A percentile compares a stretch with the other conserved stretches of the same genome.
Conservation (phyloP, 2,888 invertebrate genomes). For the Standfussiana lucernea region DNA sequence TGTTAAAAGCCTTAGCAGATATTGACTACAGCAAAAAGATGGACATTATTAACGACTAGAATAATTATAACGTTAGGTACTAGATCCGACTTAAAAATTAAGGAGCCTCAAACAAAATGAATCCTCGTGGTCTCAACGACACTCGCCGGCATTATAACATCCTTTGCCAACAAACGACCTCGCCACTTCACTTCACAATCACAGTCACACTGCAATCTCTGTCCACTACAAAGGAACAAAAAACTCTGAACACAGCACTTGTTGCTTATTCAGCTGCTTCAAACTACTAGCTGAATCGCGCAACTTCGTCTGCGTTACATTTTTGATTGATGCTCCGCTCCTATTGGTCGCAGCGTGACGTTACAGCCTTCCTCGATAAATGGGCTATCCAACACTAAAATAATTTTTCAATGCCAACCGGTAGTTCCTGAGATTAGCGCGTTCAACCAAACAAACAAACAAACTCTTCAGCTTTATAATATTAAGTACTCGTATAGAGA, state of each 20-base stretch:
- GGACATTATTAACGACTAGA: neutral
- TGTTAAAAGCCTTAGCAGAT: neutral
- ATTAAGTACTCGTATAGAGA: too few species aligned
- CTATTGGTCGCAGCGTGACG: too few species aligned
- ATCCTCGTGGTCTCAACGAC: neutral
- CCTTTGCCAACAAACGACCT: constrained; percentile 36
- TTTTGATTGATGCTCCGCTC: too few species aligned
- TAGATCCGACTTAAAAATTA: neutral
- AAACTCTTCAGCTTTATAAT: too few species aligned
- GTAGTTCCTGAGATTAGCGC: too few species aligned
- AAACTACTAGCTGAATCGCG: too few species aligned
- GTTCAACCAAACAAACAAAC: too few species aligned
- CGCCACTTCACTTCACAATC: constrained; percentile 52
- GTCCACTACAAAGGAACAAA: constrained; percentile 53
- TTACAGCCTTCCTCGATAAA: too few species aligned
- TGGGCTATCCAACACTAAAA: too few species aligned
- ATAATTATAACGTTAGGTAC: neutral
- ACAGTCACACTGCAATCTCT: constrained; percentile 46
- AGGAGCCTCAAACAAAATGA: neutral
- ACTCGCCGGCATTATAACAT: constrained; percentile 35
- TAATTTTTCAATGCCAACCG: too few species aligned
- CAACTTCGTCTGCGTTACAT: too few species aligned
- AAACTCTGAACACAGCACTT: constrained; percentile 57
- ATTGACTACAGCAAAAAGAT: neutral
- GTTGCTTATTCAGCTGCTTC: constrained; percentile 61